Evolutionary conservation across 2,113 vertebrate genomes (phyloP).

Genomic region (Microtus montanus): DNA sequence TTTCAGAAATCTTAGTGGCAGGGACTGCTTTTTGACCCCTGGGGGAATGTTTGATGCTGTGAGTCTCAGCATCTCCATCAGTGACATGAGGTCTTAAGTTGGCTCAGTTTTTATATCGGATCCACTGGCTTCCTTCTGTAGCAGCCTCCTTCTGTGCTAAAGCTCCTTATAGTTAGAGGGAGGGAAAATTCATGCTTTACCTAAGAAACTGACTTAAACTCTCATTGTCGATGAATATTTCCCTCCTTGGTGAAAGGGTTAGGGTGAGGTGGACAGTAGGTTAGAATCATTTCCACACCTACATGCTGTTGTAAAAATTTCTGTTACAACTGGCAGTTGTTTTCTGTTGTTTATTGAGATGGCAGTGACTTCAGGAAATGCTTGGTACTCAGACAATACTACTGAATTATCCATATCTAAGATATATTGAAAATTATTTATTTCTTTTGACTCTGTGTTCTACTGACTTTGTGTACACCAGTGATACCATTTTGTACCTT

Average conservation of each 20-base stretch:
- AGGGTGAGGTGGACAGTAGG: not conserved
- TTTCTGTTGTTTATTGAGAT: slow-evolving; percentile 2
- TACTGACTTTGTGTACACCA: slow-evolving; percentile 77
- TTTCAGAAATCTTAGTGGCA: not conserved
- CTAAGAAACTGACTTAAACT: not conserved
- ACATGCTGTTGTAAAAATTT: not conserved
- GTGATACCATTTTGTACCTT: slow-evolving; percentile 79
- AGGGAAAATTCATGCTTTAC: not conserved
- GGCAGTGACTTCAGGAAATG: slow-evolving; percentile 72
- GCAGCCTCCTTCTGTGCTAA: not conserved
- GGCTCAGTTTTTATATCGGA: not conserved
- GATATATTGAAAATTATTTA: slow-evolving; percentile 69
- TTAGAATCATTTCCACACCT: slow-evolving; percentile 18
- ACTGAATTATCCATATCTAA: slow-evolving; percentile 54
- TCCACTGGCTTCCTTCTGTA: not conserved
- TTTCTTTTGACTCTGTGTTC: slow-evolving; percentile 68
- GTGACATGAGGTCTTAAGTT: not conserved
- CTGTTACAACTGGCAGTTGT: not conserved
- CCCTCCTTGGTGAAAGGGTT: not conserved
- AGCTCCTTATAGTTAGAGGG: not conserved
- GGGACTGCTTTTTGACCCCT: not conserved
- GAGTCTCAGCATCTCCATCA: not conserved
- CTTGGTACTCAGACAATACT: slow-evolving; percentile 69
- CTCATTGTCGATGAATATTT: not conserved
- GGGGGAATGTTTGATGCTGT: not conserved